Evolutionary conservation across 2,888 invertebrate species (phyloP).

Genomic region (Andrena bucephala): DNA sequence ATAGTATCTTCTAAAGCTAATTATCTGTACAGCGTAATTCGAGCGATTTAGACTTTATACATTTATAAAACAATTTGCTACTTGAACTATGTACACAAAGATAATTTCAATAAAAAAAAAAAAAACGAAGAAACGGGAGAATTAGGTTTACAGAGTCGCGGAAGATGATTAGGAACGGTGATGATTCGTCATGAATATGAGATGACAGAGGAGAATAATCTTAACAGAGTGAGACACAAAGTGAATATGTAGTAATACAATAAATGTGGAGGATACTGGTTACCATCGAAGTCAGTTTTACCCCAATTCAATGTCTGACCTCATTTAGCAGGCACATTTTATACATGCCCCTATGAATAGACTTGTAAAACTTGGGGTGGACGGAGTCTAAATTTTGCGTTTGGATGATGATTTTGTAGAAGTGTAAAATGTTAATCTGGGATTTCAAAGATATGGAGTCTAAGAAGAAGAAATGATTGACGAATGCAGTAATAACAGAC

Average conservation of each 20-base stretch:
- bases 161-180: background rate
- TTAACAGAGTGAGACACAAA: background rate
- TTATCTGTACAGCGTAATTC: slow-evolving; percentile 62
- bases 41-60: slow-evolving; percentile 65
- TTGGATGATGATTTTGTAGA: slow-evolving; percentile 3
- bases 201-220: slow-evolving; percentile 16
- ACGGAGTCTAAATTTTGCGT: slow-evolving; percentile 26
- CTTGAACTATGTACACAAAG: slow-evolving; percentile 56
- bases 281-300: background rate
- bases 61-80: slow-evolving; percentile 76
- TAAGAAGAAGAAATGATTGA: slow-evolving; percentile 8
- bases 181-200: background rate
- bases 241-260: slow-evolving; percentile 1
- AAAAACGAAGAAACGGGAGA: background rate
- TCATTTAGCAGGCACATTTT: background rate
- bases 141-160: background rate
- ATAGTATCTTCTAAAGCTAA: slow-evolving; percentile 48
- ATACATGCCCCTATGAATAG: too few species aligned
- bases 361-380: slow-evolving; percentile 21
- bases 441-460: background rate
- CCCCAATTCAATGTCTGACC: background rate
- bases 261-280: background rate
- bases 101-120: slow-evolving; percentile 22
- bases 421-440: background rate
- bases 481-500: slow-evolving; percentile 18